Evolutionary conservation across 1,140 invertebrate genomes (phyloP).

Genomic region (Littorina saxatilis): DNA sequence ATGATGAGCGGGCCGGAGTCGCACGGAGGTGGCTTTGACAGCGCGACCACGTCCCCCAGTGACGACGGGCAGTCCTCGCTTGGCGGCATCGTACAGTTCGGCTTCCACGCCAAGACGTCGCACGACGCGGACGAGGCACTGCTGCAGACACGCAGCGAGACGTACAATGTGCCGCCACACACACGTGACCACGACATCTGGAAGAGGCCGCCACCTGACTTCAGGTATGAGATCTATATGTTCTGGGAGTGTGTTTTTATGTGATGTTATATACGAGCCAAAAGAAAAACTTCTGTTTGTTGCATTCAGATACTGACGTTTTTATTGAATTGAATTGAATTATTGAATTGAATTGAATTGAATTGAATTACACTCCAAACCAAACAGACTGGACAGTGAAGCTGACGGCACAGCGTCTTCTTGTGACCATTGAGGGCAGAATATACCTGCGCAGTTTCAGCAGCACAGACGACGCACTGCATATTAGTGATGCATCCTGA

Average conservation of each 20-base stretch:
- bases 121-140: slow-evolving; percentile 69
- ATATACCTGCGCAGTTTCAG: too few species aligned
- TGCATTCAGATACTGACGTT: neutral
- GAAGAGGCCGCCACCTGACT: slow-evolving; percentile 72
- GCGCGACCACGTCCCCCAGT: neutral
- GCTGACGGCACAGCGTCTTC: too few species aligned
- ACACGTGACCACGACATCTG: slow-evolving; percentile 66
- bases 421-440: too few species aligned
- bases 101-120: slow-evolving; percentile 69
- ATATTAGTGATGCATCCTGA: too few species aligned
- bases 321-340: neutral
- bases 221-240: slow-evolving; percentile 62
- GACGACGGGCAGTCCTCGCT: slow-evolving; percentile 38
- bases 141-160: slow-evolving; percentile 65
- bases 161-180: slow-evolving; percentile 45
- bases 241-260: too few species aligned
- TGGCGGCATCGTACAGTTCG: slow-evolving; percentile 62
- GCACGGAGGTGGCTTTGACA: neutral
- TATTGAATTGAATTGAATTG: too few species aligned
- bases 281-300: too few species aligned
- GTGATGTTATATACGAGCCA: too few species aligned
- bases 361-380: too few species aligned
- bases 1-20: slow-evolving; percentile 16
- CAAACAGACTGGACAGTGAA: too few species aligned
- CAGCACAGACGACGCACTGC: too few species aligned